These are phyloP conservation scores for Athetis lepigone DNA, from an alignment of 2,888 invertebrate species.

Conservation along the genomic window DNA sequence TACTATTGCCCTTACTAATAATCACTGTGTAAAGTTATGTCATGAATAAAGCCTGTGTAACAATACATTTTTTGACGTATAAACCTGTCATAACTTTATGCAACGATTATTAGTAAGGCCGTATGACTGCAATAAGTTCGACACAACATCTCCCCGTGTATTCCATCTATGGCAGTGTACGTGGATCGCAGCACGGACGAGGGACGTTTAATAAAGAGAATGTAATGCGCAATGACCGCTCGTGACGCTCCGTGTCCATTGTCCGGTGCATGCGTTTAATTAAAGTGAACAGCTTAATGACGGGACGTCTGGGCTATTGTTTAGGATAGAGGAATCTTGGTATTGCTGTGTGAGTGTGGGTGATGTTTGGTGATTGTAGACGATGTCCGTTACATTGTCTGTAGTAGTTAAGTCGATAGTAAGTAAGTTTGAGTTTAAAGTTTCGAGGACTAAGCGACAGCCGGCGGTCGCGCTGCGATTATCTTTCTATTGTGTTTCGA, in stretches of 20 bases:
- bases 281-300: constrained; percentile 65
- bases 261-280: constrained; percentile 72
- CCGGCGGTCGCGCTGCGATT: no score
- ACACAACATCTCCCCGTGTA: constrained; percentile 21
- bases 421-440: no score
- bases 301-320: constrained; percentile 36
- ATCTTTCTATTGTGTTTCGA: no score
- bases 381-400: no score
- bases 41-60: no score
- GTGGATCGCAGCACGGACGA: constrained; percentile 65
- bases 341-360: background rate
- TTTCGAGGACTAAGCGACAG: no score
- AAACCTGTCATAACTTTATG: no score
- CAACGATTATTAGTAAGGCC: no score
- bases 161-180: constrained; percentile 38
- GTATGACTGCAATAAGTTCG: constrained; percentile 36
- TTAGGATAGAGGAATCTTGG: constrained; percentile 30
- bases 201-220: constrained; percentile 72
- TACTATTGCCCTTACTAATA: no score
- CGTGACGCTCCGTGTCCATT: constrained; percentile 64
- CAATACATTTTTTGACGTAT: no score
- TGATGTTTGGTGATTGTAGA: background rate
- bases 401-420: no score
- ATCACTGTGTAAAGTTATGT: no score
- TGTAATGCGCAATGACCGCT: constrained; percentile 67